Evolutionary conservation across 1,140 invertebrate species (phyloP).

Genomic region (Drosophila ambigua): DNA sequence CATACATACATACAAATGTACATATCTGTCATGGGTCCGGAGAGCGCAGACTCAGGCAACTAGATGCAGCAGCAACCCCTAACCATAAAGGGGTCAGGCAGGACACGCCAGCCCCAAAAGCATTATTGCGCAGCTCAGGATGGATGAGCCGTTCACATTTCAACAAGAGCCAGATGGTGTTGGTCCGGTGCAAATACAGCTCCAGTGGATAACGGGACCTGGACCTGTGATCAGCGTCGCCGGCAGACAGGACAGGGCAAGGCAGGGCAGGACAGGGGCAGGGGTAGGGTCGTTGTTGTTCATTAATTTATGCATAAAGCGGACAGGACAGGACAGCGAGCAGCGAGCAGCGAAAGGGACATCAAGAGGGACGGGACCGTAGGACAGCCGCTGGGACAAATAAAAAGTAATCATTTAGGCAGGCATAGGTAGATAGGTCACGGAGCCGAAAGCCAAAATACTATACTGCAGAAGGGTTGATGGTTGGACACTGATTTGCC

Average conservation of each 20-base stretch:
- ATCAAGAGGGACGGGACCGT: slow-evolving; percentile 2
- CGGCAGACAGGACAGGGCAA: not conserved
- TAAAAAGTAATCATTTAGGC: slow-evolving; percentile 43
- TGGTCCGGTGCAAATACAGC: slow-evolving; percentile 14
- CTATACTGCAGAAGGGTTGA: slow-evolving; percentile 58
- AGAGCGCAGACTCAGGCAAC: slow-evolving; percentile 22
- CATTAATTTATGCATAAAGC: slow-evolving; percentile 62
- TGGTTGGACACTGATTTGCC: slow-evolving; percentile 62
- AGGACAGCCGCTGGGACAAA: slow-evolving; percentile 24
- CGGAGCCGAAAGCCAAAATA: not conserved
- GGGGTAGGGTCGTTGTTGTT: slow-evolving; percentile 18
- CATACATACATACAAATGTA: not conserved
- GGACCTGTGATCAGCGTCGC: slow-evolving; percentile 45
- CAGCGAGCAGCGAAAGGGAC: slow-evolving; percentile 39
- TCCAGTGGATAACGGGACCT: slow-evolving; percentile 46
- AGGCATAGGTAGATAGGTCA: slow-evolving; percentile 37
- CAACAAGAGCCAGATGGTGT: slow-evolving; percentile 38
- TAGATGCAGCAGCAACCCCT: slow-evolving; percentile 34
- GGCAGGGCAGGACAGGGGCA: not conserved
- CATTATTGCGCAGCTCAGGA: slow-evolving; percentile 26
- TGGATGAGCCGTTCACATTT: slow-evolving; percentile 21
- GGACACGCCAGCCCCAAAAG: slow-evolving; percentile 42
- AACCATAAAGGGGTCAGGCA: slow-evolving; percentile 21
- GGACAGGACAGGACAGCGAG: slow-evolving; percentile 1
- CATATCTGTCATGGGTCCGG: slow-evolving; percentile 1